These are phyloP conservation scores for Abscondita cerata DNA, from an alignment of 2,888 invertebrate genomes.

Conservation along the genomic window DNA sequence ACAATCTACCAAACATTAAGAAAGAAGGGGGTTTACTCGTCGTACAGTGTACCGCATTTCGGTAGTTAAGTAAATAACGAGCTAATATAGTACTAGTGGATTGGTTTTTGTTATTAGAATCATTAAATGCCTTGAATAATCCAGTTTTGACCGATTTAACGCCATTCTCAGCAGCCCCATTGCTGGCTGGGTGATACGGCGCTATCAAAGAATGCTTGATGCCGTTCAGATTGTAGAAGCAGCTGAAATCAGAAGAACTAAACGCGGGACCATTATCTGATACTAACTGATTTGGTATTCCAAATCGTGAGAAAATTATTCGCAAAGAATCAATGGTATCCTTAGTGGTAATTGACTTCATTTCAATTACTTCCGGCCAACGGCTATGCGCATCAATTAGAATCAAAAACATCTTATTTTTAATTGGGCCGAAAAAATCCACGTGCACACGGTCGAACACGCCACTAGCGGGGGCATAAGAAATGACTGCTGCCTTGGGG, in stretches of 20 bases:
- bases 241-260: background rate
- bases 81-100: slow-evolving; percentile 1
- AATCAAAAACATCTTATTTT: slow-evolving; percentile 30
- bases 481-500: slow-evolving; percentile 36
- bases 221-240: too few species aligned
- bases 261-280: slow-evolving; percentile 34
- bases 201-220: slow-evolving; percentile 3
- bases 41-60: background rate
- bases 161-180: background rate
- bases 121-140: slow-evolving; percentile 2
- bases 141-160: background rate
- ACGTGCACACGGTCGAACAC: slow-evolving; percentile 46
- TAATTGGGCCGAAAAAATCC: slow-evolving; percentile 46
- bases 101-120: background rate
- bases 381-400: slow-evolving; percentile 39
- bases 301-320: slow-evolving; percentile 32
- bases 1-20: background rate
- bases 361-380: too few species aligned
- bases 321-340: slow-evolving; percentile 28
- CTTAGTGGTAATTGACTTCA: slow-evolving; percentile 29
- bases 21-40: background rate
- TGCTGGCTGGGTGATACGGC: background rate
- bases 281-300: slow-evolving; percentile 32
- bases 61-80: background rate
- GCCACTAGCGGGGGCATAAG: slow-evolving; percentile 39